Evolutionary conservation across 2,888 invertebrate genomes (phyloP), one percentile per base, ranked within the genome.

Genomic region (Leptinotarsa rubiginosa): DNA sequence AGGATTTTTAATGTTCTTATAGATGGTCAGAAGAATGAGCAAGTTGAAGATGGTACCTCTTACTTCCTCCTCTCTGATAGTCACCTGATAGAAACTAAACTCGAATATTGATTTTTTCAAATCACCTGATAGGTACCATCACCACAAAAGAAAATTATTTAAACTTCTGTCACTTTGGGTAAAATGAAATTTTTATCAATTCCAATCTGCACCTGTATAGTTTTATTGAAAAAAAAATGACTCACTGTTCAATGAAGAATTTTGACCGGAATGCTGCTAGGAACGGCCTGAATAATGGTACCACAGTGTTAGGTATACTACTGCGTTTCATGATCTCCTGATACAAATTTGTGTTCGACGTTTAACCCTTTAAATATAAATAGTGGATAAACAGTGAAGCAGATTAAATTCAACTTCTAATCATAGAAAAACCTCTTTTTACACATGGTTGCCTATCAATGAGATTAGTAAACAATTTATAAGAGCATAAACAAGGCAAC

Each of bases 81-180:
- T 56, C 47, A 3, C 69, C 69, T 56, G 47, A 20, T 56, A 22
- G 3, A 16, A 25, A 56, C 22, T 41, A 49, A 20, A 59, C 69
- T 69, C 20, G 47, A 69, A 69, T 69, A 69, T 69, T 69, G 69
- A 69, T 59, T 69, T 68, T 31, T 67, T 69, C 59, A 41, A 56
- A 69, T 56, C 69, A 69, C 5, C 15, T 56, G 49, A 67, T 67
- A 49, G 47, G 56, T 67, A 49, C 47, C 69, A 69, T 47, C 20
- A 69, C 49, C 56, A 54, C 1, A 52, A 16, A 47, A 47, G 49
- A 22, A 52, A 20, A 67, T 67, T 2, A 31, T 31, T n/a, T n/a
- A 10, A 18, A 62, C 2, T 12, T 41, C 41, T 10, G 41, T 22
- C 22, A 41, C 41, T 41, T 41, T 10, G 10, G 10, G 41, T 41